Base-by-base conservation (phyloP, 2,113 vertebrate species). In the Poecilia latipinna region DNA sequence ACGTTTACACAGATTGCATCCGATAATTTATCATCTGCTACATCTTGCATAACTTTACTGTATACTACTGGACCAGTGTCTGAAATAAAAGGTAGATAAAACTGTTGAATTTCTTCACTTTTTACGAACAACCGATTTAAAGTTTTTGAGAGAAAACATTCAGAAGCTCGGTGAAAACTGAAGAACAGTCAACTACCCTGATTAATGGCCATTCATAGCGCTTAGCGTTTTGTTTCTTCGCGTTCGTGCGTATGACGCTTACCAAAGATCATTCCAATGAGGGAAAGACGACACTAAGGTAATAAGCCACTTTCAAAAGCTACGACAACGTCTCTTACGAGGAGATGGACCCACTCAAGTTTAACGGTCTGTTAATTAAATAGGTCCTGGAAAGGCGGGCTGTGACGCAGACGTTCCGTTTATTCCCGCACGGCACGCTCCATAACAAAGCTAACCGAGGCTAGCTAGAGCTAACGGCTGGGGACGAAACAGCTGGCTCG, bases 371-470 rank as follows among this genome's bases (percentile, higher is more conserved):
- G 51, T 12, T 15, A 24, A n/a, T 44, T 24, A 48, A 7, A 67
- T 12, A 12, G 2, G 13, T 62, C 33, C 29, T 37, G 74, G 67
- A 86, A 85, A 82, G 80, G 88, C 91, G 89, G 82, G 86, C 76
- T 78, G 48, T 84, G 87, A 88, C 77, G 74, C 77, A 80, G 17
- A 0, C 29, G 15, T 84, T 86, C 86, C 79, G 54, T 65, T 80
- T 51, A 65, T 24, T 48, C 83, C 74, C 68, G 74, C 82, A 22
- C 19, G 37, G 63, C 73, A 26, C 63, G 12, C 32, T 77, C 26
- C 72, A 74, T 19, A 70, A 79, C 65, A 82, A 35, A 15, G 64
- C 68, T 0, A 75, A 65, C 35, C 4, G 1, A 0, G 8, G 44
- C 8, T 63, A 63, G 17, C 61, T 33, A 8, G 2, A 63, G 61